A percentile compares a stretch with the other conserved stretches of the same genome.
Conservation (phyloP, 2,888 invertebrate genomes). For the Hyles lineata region DNA sequence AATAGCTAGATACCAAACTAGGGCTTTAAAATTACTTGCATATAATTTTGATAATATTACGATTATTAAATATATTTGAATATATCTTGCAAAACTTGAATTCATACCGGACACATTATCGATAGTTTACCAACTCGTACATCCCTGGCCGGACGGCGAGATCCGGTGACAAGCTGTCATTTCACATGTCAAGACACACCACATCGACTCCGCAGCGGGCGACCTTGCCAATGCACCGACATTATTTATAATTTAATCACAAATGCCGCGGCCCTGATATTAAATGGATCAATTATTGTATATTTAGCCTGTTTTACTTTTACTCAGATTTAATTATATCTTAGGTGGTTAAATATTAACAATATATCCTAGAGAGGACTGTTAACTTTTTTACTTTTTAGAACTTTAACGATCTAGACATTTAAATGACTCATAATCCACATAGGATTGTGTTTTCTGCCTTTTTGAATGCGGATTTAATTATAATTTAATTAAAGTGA, state of each 20-base stretch:
- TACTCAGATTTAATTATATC: too few species aligned
- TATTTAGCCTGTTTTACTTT: background rate
- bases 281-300: background rate
- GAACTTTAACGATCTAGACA: too few species aligned
- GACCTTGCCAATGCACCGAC: slow-evolving; percentile 29
- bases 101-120: background rate
- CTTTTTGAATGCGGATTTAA: too few species aligned
- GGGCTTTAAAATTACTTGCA: too few species aligned
- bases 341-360: too few species aligned
- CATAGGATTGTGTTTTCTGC: too few species aligned
- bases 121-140: background rate
- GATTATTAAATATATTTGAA: background rate
- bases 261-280: background rate
- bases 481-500: too few species aligned
- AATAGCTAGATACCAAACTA: too few species aligned
- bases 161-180: slow-evolving; percentile 48
- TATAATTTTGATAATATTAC: too few species aligned
- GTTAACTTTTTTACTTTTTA: too few species aligned
- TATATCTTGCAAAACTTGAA: background rate
- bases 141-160: slow-evolving; percentile 26
- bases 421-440: too few species aligned
- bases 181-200: slow-evolving; percentile 34
- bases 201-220: slow-evolving; percentile 35
- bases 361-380: too few species aligned
- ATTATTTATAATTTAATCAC: background rate